Percentiles rank a stretch among this genome's conserved stretches.
These are phyloP conservation scores for Cepphus grylle DNA, from an alignment of 2,113 vertebrate species.

Conservation along the genomic window DNA sequence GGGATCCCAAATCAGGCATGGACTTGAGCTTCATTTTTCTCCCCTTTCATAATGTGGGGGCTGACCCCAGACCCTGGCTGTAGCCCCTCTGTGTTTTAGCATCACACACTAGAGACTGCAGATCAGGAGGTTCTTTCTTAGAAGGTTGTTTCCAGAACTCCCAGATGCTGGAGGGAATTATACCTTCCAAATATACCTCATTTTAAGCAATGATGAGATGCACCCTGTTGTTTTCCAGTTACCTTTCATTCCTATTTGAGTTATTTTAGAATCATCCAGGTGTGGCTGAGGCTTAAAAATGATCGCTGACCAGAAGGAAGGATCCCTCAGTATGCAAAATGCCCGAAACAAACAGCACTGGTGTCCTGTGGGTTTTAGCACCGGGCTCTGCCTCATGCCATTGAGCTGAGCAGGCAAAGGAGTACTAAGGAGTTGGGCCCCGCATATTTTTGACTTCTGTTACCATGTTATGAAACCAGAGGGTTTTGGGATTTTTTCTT, in stretches of 20 bases:
- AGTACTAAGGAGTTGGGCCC: background rate
- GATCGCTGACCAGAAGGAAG: background rate
- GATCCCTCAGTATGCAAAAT: background rate
- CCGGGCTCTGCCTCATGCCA: rapidly evolving
- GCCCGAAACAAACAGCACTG: background rate
- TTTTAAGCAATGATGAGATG: background rate
- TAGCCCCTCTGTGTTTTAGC: background rate
- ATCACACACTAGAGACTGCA: background rate
- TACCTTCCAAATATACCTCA: background rate
- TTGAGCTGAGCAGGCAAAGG: background rate
- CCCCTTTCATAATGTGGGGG: background rate
- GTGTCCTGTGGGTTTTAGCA: background rate
- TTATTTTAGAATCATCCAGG: conserved; percentile 3
- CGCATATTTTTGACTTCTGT: background rate
- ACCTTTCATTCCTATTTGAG: background rate
- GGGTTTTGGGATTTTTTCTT: background rate
- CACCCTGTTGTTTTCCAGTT: background rate
- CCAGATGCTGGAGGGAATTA: background rate
- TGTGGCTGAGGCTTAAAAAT: background rate
- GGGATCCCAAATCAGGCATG: background rate
- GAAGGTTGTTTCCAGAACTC: background rate
- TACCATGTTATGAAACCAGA: rapidly evolving
- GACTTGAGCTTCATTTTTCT: background rate
- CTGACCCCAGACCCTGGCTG: background rate
- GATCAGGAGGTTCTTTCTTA: background rate